A percentile compares a stretch with the other conserved stretches of the same genome.
These are phyloP conservation scores for Drosophila simulans DNA, from an alignment of 1,140 invertebrate genomes.

Conservation along the genomic window DNA sequence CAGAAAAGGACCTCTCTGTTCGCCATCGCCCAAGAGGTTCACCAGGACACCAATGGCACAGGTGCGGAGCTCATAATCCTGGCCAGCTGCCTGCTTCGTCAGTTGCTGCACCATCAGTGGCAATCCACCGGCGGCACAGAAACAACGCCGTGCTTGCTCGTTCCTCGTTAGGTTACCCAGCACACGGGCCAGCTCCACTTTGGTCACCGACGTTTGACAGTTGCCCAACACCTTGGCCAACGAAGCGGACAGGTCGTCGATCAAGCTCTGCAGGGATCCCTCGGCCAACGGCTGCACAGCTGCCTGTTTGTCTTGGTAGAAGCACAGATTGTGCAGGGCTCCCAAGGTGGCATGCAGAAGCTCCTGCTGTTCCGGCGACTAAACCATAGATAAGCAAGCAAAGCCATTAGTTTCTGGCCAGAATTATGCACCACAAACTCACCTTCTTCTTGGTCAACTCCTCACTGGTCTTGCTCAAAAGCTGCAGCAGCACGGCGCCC, in stretches of 20 bases:
- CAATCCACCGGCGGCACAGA: conserved; percentile 74
- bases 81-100: conserved; percentile 54
- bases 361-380: conserved; percentile 68
- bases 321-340: conserved; percentile 82
- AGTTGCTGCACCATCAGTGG: conserved; percentile 70
- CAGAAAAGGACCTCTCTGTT: conserved; percentile 76
- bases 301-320: conserved; percentile 77
- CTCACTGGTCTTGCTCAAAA: conserved; percentile 45
- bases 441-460: conserved; percentile 33
- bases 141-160: conserved; percentile 76
- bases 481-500: conserved; percentile 65
- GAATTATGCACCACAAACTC: background rate
- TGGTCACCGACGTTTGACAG: conserved; percentile 50
- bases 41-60: conserved; percentile 82
- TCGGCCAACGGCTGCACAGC: conserved; percentile 19
- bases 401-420: background rate
- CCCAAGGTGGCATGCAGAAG: conserved; percentile 81
- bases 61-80: conserved; percentile 78
- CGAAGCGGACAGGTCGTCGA: conserved; percentile 60
- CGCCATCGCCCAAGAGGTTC: conserved; percentile 79
- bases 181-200: conserved; percentile 81
- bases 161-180: conserved; percentile 84
- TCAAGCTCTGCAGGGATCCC: conserved; percentile 70
- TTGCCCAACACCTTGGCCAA: conserved; percentile 55
- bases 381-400: background rate